A percentile compares a stretch with the other conserved stretches of the same genome.
Evolutionary conservation across 1,140 invertebrate genomes (phyloP).

Genomic region (Octopus bimaculoides): DNA sequence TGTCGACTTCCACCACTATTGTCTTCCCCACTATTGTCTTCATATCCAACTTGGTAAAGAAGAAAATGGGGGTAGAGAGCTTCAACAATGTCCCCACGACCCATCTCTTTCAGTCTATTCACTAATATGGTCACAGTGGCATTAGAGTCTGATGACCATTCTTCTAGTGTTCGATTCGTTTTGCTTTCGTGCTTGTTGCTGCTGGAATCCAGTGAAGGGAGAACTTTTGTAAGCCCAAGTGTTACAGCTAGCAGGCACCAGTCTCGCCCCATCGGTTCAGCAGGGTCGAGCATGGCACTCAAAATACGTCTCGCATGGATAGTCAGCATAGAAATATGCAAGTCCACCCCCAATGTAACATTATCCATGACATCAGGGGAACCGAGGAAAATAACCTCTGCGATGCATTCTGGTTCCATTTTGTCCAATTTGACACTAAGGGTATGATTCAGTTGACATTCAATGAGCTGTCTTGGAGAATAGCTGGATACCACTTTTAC

Average conservation of each 20-base stretch:
- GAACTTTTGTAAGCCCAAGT: slow-evolving; percentile 65
- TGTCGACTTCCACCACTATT: slow-evolving; percentile 30
- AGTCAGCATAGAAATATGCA: slow-evolving; percentile 61
- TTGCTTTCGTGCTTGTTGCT: slow-evolving; percentile 53
- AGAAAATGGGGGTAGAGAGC: slow-evolving; percentile 58
- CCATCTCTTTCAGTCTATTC: slow-evolving; percentile 59
- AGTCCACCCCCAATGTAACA: slow-evolving; percentile 58
- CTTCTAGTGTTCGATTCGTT: slow-evolving; percentile 59
- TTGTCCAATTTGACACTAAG: slow-evolving; percentile 54
- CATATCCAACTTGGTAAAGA: slow-evolving; percentile 53
- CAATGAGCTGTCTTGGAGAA: slow-evolving; percentile 65
- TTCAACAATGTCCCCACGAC: slow-evolving; percentile 61
- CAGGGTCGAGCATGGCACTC: slow-evolving; percentile 71
- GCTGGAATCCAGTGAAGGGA: slow-evolving; percentile 60
- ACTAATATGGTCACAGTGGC: slow-evolving; percentile 59
- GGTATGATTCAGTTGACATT: slow-evolving; percentile 44
- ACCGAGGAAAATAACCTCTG: slow-evolving; percentile 71
- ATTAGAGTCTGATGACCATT: slow-evolving; percentile 57
- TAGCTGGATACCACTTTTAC: slow-evolving; percentile 64
- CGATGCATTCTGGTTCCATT: slow-evolving; percentile 67
- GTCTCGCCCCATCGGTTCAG: slow-evolving; percentile 75
- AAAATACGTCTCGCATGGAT: slow-evolving; percentile 58
- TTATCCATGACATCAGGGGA: slow-evolving; percentile 57
- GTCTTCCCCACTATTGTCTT: slow-evolving; percentile 46
- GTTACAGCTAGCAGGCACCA: slow-evolving; percentile 79